Evolutionary conservation across 2,888 invertebrate species (phyloP).

Genomic region (Strigamia transsilvanica): DNA sequence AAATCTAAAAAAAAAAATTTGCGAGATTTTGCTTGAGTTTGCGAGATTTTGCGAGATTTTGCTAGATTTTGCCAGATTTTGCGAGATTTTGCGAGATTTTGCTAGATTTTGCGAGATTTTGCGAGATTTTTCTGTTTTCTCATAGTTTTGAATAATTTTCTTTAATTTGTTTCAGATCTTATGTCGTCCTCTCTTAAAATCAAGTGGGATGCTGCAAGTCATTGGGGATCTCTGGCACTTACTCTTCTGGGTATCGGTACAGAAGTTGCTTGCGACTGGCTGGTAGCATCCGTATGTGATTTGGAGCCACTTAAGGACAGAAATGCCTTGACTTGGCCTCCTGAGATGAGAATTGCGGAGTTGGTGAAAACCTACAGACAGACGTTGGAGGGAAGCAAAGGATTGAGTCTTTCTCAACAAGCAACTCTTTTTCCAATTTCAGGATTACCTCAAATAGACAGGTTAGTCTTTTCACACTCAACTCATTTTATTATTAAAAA

Average conservation of each 20-base stretch:
- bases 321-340: conserved; percentile 31
- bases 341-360: conserved; percentile 51
- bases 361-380: conserved; percentile 43
- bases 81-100: too few relatives aligned
- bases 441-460: conserved; percentile 48
- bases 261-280: conserved; percentile 52
- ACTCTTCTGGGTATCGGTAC: conserved; percentile 51
- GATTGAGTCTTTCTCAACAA: conserved; percentile 18
- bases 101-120: too few relatives aligned
- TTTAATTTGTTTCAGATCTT: background rate
- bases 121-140: too few relatives aligned
- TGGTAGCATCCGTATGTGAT: conserved; percentile 48
- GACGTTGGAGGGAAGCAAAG: conserved; percentile 16
- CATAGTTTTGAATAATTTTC: too few relatives aligned
- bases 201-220: conserved; percentile 53
- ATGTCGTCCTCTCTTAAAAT: conserved; percentile 51
- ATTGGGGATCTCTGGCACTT: conserved; percentile 50
- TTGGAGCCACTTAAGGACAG: conserved; percentile 39
- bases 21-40: too few relatives aligned
- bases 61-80: too few relatives aligned
- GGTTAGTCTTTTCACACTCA: background rate
- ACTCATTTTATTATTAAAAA: background rate
- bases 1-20: too few relatives aligned
- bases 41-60: too few relatives aligned
- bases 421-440: conserved; percentile 39